Base-by-base conservation (phyloP, 2,888 invertebrate species). In the Ctena decussata region DNA sequence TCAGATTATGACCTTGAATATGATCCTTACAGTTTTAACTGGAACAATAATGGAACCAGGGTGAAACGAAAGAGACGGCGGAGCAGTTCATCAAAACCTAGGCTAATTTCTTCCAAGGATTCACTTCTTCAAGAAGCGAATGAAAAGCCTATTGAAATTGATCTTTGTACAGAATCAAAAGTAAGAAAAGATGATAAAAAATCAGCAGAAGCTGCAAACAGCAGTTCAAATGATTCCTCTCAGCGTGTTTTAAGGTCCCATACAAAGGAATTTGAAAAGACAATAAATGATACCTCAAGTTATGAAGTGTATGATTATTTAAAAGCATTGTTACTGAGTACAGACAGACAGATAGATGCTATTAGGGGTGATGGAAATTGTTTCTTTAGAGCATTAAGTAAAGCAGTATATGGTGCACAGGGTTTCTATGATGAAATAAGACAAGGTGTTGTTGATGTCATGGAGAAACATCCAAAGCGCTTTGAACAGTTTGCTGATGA, bases 321-420 rank as follows among this genome's bases (percentile, higher is more conserved):
- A 12, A 88, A 90, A 75, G 71, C 77, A 11, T 84, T 89, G 41
- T 82, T 94, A 30, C 74, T 76, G 8, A 85, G 70, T 8, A 91
- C 91, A 35, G 89, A 89, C 8, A 73, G 93, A 77, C 89, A 89
- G 78, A 86, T 94, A 46, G 94, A 94, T 79, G 90, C 90, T 83
- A 92, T 94, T 37, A 85, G 77, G 81, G 94, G 93, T 1, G 94
- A 94, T 89, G 94, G 94, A 35, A 94, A 94, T 80, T 94, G 94
- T 77, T 93, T 94, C 77, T 94, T 94, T 80, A 83, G 93, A 21
- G 93, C 93, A n/a, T 77, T 94, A 39, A 93, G 93, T 83, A 94
- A 94, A 84, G 90, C 91, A 6, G 87, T 93, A 32, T 93, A 93
- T 85, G 92, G 92, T 15, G 86, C 87, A 44, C 93, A 94, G 74